A percentile compares a stretch with the other conserved stretches of the same genome.
These are phyloP conservation scores for Penaeus japonicus DNA, from an alignment of 1,140 invertebrate genomes.

Conservation along the genomic window DNA sequence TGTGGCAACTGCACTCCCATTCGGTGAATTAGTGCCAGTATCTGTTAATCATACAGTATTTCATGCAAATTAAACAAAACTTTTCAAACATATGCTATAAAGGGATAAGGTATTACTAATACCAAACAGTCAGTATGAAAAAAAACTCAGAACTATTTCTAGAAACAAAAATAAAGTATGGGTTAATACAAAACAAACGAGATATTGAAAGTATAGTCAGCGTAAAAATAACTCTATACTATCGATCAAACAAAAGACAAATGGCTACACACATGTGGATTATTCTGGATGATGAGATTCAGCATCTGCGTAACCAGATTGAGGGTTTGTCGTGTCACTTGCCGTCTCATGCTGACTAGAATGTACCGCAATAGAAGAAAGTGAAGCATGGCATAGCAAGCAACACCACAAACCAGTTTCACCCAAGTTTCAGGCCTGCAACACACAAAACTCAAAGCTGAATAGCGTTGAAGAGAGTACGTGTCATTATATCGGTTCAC, in stretches of 20 bases:
- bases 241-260: background rate
- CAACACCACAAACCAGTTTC: background rate
- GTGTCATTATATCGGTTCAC: background rate
- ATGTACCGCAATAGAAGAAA: conserved; percentile 30
- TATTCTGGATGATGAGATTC: conserved; percentile 10
- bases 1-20: conserved; percentile 34
- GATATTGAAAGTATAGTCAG: background rate
- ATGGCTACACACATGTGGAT: conserved; percentile 29
- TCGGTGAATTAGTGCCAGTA: conserved; percentile 21
- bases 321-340: background rate
- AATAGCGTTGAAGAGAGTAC: no score
- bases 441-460: no score
- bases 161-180: no score
- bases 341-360: conserved; percentile 2
- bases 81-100: no score
- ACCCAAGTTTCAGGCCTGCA: conserved; percentile 23
- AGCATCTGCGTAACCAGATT: conserved; percentile 2
- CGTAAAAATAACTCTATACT: background rate
- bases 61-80: background rate
- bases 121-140: no score
- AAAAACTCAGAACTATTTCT: no score
- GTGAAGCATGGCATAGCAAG: conserved; percentile 17
- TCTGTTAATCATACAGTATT: background rate
- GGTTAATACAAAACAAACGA: background rate
- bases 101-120: no score